Percentiles rank a stretch among this genome's conserved stretches.
Conservation (phyloP, 2,113 vertebrate species). For the Spilogale gracilis region DNA sequence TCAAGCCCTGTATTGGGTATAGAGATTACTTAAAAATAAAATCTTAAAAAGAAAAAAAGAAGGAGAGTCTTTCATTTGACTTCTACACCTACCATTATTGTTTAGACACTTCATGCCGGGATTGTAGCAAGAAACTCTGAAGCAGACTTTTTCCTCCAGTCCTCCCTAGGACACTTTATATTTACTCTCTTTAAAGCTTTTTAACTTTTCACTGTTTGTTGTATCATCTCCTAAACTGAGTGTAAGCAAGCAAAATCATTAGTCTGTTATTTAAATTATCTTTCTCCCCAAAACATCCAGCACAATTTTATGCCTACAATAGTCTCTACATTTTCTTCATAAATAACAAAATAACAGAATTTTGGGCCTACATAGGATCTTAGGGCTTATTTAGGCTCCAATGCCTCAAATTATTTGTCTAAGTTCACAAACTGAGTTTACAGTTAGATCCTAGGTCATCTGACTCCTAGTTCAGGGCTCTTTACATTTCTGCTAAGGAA, state of each 20-base stretch:
- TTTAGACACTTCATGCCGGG: slow-evolving; percentile 2
- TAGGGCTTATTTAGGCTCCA: background rate
- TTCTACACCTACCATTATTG: background rate
- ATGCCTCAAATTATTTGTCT: background rate
- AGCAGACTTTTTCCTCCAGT: background rate
- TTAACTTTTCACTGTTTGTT: background rate
- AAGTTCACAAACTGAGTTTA: slow-evolving; percentile 37
- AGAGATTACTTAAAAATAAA: background rate
- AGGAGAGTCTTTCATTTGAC: background rate
- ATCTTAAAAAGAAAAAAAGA: background rate
- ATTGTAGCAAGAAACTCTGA: background rate
- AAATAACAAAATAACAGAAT: slow-evolving; percentile 41
- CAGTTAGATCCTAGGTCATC: slow-evolving; percentile 41
- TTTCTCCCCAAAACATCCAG: background rate
- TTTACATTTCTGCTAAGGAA: background rate
- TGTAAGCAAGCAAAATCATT: background rate
- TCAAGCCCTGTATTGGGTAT: background rate
- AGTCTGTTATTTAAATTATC: slow-evolving; percentile 13
- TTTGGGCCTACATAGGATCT: background rate
- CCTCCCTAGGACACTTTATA: background rate
- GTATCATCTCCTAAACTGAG: background rate
- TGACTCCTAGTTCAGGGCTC: background rate
- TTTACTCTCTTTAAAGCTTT: background rate
- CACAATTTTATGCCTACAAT: background rate
- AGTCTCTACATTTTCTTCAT: slow-evolving; percentile 33